Percentiles rank a stretch among this genome's conserved stretches.
Evolutionary conservation across 2,113 vertebrate species (phyloP).

Genomic region (Toxostoma redivivum): DNA sequence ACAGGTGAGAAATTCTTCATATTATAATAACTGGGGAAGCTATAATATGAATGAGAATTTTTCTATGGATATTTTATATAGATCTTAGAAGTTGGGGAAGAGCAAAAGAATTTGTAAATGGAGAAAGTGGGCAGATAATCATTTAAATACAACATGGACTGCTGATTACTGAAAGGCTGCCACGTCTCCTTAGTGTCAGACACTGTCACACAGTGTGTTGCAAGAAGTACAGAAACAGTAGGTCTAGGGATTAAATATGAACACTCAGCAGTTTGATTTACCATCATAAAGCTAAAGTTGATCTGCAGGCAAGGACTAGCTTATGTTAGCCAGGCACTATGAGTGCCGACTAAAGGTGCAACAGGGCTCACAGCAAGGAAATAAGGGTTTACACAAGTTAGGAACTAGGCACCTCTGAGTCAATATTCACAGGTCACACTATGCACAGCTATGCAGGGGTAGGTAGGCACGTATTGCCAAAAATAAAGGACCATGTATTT

Average conservation of each 20-base stretch:
- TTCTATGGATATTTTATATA: neutral
- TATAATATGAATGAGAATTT: neutral
- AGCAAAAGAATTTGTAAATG: neutral
- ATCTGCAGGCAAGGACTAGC: neutral
- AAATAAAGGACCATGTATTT: neutral
- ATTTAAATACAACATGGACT: neutral
- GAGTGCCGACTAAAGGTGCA: rapidly evolving
- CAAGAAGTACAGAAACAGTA: neutral
- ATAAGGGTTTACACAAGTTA: neutral
- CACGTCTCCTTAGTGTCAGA: neutral
- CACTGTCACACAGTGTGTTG: neutral
- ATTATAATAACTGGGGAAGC: neutral
- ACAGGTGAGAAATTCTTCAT: neutral
- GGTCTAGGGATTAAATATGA: neutral
- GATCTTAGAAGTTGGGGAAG: neutral
- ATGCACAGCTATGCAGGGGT: neutral
- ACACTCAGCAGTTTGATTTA: neutral
- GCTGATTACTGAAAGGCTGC: neutral
- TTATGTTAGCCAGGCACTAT: neutral
- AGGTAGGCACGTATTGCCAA: neutral
- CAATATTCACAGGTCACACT: neutral
- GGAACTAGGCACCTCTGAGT: neutral
- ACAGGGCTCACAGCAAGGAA: neutral
- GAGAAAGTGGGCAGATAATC: neutral
- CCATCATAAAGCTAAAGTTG: neutral